Conservation (phyloP, 2,888 invertebrate species). For the Incurvaria masculella region DNA sequence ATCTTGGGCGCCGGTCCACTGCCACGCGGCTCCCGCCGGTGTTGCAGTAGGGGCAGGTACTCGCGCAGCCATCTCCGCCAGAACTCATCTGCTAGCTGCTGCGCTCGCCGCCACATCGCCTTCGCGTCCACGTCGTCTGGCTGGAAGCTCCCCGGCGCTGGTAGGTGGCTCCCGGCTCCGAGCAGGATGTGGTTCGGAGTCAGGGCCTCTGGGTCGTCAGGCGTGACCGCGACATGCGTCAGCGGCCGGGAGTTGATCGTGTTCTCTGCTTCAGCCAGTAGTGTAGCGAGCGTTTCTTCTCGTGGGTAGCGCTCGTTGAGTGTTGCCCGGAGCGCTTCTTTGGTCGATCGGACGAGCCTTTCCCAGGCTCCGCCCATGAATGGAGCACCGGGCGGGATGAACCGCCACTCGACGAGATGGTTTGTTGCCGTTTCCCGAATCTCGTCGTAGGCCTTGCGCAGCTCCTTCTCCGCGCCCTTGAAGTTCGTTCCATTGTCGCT, state of each 20-base stretch:
- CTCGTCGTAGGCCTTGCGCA: background rate
- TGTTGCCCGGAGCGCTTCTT: background rate
- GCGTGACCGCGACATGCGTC: background rate
- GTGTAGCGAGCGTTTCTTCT: slow-evolving; percentile 1
- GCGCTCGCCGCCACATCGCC: background rate
- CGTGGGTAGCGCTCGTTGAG: background rate
- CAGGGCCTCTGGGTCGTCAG: slow-evolving; percentile 1
- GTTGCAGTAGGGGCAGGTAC: too few relatives aligned
- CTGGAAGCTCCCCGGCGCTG: background rate
- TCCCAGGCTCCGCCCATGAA: too few relatives aligned
- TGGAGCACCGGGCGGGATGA: too few relatives aligned
- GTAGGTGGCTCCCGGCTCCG: background rate
- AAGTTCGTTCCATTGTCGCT: slow-evolving; percentile 13
- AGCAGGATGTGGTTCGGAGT: slow-evolving; percentile 3
- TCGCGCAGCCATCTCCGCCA: too few relatives aligned
- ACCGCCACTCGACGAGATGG: slow-evolving; percentile 4
- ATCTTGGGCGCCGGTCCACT: too few relatives aligned
- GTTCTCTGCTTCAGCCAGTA: slow-evolving; percentile 2
- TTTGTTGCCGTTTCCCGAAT: slow-evolving; percentile 1
- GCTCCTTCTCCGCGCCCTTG: slow-evolving; percentile 5
- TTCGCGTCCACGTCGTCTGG: background rate
- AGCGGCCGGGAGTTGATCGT: slow-evolving; percentile 1
- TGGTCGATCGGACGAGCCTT: too few relatives aligned
- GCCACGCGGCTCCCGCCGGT: too few relatives aligned
- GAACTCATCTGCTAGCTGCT: background rate